Conservation (phyloP, 2,888 invertebrate species). For the Melinaea menophilus region DNA sequence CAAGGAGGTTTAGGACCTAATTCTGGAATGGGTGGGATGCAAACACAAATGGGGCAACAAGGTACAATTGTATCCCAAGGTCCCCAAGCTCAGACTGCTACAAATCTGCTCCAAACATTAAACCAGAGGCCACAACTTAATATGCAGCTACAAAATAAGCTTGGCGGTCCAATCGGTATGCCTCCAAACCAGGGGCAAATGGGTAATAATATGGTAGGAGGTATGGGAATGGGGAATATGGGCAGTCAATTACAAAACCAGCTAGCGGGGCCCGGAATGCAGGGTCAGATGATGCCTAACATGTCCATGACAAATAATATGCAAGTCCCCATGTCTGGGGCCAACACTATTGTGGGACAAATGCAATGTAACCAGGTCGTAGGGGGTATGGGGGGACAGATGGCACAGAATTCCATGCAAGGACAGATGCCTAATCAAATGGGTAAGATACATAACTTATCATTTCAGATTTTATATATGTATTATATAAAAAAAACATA, state of each 20-base stretch:
- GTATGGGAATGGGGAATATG: constrained; percentile 72
- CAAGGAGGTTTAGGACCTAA: constrained; percentile 62
- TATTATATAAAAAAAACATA: no score
- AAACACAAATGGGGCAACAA: constrained; percentile 66
- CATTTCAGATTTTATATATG: no score
- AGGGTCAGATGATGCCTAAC: constrained; percentile 70
- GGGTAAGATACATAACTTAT: constrained; percentile 45
- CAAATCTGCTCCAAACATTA: constrained; percentile 85
- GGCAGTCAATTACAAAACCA: constrained; percentile 69
- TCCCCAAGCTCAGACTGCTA: constrained; percentile 77
- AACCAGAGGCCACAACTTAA: constrained; percentile 82
- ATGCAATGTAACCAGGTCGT: constrained; percentile 70
- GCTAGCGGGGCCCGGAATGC: constrained; percentile 61
- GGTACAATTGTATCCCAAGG: constrained; percentile 72
- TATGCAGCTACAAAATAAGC: constrained; percentile 79
- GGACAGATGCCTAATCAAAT: constrained; percentile 70
- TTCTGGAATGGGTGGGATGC: constrained; percentile 62
- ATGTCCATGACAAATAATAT: constrained; percentile 66
- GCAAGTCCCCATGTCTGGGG: constrained; percentile 63
- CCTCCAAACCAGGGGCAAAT: constrained; percentile 76
- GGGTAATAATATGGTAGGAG: constrained; percentile 68
- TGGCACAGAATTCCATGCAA: constrained; percentile 58
- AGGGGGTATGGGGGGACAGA: constrained; percentile 71
- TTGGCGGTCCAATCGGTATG: constrained; percentile 76
- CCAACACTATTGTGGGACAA: constrained; percentile 59